Evolutionary conservation across 2,888 invertebrate species (phyloP).

Genomic region (Gastracanthus pulcherrimus): DNA sequence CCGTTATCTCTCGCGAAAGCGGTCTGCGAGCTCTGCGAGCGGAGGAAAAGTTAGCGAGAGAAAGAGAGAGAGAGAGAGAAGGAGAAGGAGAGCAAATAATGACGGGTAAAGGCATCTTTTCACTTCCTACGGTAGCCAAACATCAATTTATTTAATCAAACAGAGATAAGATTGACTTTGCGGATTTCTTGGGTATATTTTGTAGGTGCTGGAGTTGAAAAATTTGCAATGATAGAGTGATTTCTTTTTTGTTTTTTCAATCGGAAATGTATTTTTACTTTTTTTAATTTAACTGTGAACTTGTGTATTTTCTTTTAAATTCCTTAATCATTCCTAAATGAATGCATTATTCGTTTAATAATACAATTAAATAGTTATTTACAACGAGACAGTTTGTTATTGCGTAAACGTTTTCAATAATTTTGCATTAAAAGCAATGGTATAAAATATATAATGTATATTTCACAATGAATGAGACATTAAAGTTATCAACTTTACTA

Average conservation of each 20-base stretch:
- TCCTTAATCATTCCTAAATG: too few species aligned
- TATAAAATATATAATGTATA: background rate
- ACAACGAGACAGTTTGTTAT: too few species aligned
- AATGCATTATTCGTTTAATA: too few species aligned
- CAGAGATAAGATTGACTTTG: slow-evolving; percentile 36
- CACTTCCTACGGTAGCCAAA: slow-evolving; percentile 11
- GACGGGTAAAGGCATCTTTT: slow-evolving; percentile 6
- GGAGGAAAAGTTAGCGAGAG: slow-evolving; percentile 10
- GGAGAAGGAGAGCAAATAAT: slow-evolving; percentile 4
- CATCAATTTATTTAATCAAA: slow-evolving; percentile 48
- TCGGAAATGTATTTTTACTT: background rate
- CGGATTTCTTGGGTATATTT: background rate
- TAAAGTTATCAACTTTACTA: background rate
- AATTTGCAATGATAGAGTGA: background rate
- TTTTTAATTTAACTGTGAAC: background rate
- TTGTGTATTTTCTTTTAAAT: too few species aligned
- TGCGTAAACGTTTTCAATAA: background rate
- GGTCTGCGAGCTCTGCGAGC: background rate
- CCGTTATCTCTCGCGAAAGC: slow-evolving; percentile 45
- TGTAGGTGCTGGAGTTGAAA: background rate
- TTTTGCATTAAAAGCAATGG: too few species aligned
- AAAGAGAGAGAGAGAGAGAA: background rate
- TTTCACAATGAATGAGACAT: background rate
- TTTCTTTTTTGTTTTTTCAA: background rate
- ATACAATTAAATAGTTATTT: too few species aligned